These are phyloP conservation scores for Peromyscus attwateri DNA, from an alignment of 2,797 vertebrate species.

Conservation along the genomic window DNA sequence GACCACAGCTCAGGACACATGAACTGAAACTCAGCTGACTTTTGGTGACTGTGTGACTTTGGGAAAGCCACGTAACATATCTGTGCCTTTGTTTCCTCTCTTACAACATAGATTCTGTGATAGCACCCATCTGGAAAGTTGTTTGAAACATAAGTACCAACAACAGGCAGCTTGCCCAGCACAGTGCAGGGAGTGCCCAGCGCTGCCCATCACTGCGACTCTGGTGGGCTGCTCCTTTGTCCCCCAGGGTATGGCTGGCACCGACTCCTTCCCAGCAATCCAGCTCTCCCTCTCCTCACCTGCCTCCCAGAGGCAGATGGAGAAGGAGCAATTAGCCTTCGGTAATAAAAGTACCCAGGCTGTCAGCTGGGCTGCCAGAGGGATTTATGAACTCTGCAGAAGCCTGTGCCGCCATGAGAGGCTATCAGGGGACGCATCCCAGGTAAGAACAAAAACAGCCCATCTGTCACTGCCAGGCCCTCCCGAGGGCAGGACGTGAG, in stretches of 20 bases:
- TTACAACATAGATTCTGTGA: background rate
- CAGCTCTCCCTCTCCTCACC: background rate
- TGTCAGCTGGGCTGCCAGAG: constrained; percentile 29
- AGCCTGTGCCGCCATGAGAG: background rate
- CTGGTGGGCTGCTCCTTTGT: fast-evolving
- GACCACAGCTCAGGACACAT: background rate
- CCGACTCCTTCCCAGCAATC: fast-evolving
- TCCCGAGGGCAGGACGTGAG: background rate
- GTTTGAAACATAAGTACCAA: background rate
- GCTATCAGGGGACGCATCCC: constrained; percentile 66
- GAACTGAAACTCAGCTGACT: background rate
- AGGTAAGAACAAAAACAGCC: constrained; percentile 64
- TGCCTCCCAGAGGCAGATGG: background rate
- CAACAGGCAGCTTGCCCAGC: background rate
- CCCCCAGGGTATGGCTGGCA: fast-evolving
- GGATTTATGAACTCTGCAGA: constrained; percentile 70
- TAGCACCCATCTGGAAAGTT: fast-evolving
- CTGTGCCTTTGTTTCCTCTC: background rate
- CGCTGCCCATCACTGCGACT: fast-evolving
- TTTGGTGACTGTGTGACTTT: background rate
- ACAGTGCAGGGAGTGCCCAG: fast-evolving
- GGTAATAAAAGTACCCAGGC: constrained; percentile 8
- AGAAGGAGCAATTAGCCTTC: constrained; percentile 66
- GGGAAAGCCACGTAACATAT: background rate
- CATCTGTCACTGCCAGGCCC: constrained; percentile 70